phyloP scores from a whole-genome alignment of 2,888 invertebrate genomes.

The Sminthurides aquaticus region DNA sequence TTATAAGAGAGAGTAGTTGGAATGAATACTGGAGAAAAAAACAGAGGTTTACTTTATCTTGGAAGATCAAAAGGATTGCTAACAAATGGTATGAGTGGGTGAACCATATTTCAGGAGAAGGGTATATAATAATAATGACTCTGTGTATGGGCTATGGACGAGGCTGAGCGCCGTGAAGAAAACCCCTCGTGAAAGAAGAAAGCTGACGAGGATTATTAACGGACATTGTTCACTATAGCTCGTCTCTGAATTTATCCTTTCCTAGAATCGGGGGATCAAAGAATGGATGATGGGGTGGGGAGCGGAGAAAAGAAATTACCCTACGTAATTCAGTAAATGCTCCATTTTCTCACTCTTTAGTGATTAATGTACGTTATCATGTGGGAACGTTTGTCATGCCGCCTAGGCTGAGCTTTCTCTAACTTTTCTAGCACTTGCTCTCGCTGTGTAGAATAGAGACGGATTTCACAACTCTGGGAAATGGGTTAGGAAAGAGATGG shows the following conservation, averaged over 20 bases:
- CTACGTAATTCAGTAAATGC: conserved; percentile 3
- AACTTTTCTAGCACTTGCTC: neutral
- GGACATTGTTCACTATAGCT: conserved; percentile 3
- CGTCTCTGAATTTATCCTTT: neutral
- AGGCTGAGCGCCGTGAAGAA: neutral
- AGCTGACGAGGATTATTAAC: conserved; percentile 8
- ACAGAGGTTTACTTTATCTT: neutral
- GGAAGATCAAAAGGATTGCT: conserved; percentile 1
- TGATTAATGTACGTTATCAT: conserved; percentile 9
- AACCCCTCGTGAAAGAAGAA: neutral
- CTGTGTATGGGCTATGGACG: neutral
- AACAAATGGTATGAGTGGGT: neutral
- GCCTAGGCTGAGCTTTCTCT: neutral
- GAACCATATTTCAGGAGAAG: neutral
- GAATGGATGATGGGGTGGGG: neutral
- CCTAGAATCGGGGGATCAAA: neutral
- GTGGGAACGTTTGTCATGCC: neutral
- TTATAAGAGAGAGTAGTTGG: no score
- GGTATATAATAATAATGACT: neutral
- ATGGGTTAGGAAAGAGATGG: no score
- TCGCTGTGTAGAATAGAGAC: neutral
- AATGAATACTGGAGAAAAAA: neutral
- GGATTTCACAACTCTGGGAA: neutral
- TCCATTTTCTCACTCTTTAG: conserved; percentile 4
- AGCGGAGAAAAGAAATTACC: neutral